Evolutionary conservation across 2,888 invertebrate genomes (phyloP), one percentile per base, ranked within the genome.

Genomic region (Camptogramma bilineatum): DNA sequence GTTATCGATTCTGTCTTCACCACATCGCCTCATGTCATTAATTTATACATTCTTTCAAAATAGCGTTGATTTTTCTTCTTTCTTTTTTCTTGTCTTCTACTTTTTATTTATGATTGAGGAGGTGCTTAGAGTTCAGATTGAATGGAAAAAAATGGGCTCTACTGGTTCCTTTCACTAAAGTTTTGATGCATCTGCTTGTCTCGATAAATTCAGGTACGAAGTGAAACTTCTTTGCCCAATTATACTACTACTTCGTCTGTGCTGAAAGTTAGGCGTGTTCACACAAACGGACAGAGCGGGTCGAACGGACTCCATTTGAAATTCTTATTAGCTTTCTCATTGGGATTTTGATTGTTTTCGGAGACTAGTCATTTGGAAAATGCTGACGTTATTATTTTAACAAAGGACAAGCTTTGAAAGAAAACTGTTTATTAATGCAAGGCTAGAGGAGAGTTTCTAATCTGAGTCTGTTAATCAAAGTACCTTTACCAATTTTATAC

Each of bases 241-340:
- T 13, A 34, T 16, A 44, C 50, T 62, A 55, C 17, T 21, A 21
- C n/a, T 42, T 16, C 5, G 44, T 55, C 61, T 55, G 31, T 46
- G 17, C 5, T 21, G 66, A 79, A 81, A 78, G 73, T 80, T 78
- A 68, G 71, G 47, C 72, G 66, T 72, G 73, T 73, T 74, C 73
- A 67, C 76, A 69, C 61, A 70, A 69, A 68, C 68, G 60, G 74
- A 74, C 75, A 75, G 73, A 56, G 67, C 52, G 62, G 68, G 69
- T 69, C 70, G 72, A 67, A 68, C 67, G 50, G 62, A 19, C 68
- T 70, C 75, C 68, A 81, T 82, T 82, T 81, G 79, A 78, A 82
- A 82, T 81, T 82, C 82, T 77, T 80, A 82, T 82, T 76, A 76
- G 77, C 68, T 71, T 66, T 69, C 74, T 74, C 76, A 75, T 76